Conservation (phyloP, 2,888 invertebrate genomes). For the Augochlorella aurata region DNA sequence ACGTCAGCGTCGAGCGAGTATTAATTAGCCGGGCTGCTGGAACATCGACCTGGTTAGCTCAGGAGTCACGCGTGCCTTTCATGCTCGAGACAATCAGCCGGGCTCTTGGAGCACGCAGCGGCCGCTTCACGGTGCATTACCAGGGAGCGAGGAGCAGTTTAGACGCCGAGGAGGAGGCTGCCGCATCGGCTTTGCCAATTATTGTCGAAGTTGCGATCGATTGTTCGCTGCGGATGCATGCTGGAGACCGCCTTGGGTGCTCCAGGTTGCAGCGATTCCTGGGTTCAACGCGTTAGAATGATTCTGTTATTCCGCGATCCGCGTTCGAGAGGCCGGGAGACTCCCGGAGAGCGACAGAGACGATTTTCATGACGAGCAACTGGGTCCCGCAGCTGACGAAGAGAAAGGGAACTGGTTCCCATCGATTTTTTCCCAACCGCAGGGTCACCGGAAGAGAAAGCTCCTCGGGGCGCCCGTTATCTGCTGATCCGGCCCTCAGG, state of each 20-base stretch:
- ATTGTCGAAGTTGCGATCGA: slow-evolving; percentile 52
- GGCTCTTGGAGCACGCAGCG: slow-evolving; percentile 26
- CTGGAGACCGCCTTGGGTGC: slow-evolving; percentile 4
- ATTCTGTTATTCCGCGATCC: background rate
- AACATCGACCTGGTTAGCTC: slow-evolving; percentile 20
- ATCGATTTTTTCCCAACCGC: slow-evolving; percentile 22
- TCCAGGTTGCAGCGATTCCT: background rate
- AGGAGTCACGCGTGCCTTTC: slow-evolving; percentile 42
- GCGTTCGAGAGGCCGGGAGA: background rate
- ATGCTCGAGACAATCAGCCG: slow-evolving; percentile 12
- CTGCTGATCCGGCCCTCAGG: background rate
- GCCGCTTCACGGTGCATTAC: slow-evolving; percentile 48
- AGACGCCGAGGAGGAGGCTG: slow-evolving; percentile 8
- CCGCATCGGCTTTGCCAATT: slow-evolving; percentile 50
- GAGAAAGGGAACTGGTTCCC: slow-evolving; percentile 15
- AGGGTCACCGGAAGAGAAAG: background rate
- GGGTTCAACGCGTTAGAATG: background rate
- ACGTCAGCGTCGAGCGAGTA: background rate
- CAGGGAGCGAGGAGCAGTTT: background rate
- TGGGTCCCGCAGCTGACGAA: background rate
- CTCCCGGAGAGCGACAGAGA: background rate
- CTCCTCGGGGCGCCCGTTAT: background rate
- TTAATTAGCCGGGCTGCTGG: slow-evolving; percentile 12
- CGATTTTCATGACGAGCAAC: background rate
- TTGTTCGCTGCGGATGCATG: slow-evolving; percentile 39